These are phyloP conservation scores for Hemicentrotus pulcherrimus DNA, from an alignment of 35 echinoderm and acorn worm species.

Conservation along the genomic window DNA sequence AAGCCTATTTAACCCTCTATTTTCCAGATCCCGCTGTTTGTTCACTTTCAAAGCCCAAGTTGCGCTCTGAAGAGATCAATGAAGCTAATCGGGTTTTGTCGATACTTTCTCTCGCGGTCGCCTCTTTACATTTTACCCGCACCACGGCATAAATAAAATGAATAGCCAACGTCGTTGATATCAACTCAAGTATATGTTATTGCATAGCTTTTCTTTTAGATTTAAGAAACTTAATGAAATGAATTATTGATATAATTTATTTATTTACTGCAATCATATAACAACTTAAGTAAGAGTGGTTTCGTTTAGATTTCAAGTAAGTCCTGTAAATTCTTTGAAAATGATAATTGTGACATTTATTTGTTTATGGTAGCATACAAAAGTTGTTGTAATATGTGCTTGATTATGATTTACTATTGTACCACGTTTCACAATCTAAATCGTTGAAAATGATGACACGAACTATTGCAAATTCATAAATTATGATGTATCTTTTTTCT, in stretches of 20 bases:
- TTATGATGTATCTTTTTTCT: too few relatives aligned
- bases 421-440: too few relatives aligned
- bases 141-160: background rate
- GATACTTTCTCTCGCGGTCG: background rate
- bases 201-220: background rate
- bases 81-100: conserved; percentile 27
- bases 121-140: background rate
- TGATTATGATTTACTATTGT: too few relatives aligned
- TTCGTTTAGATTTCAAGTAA: too few relatives aligned
- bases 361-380: too few relatives aligned
- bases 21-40: conserved; percentile 6
- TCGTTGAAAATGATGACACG: too few relatives aligned
- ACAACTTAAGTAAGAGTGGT: too few relatives aligned
- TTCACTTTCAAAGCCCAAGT: conserved; percentile 39
- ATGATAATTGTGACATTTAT: too few relatives aligned
- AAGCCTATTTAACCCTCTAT: conserved; percentile 24
- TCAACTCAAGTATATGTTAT: background rate
- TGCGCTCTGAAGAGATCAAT: background rate
- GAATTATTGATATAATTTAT: background rate
- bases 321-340: too few relatives aligned
- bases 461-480: too few relatives aligned
- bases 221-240: background rate
- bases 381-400: too few relatives aligned
- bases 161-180: background rate
- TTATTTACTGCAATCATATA: background rate